These are phyloP conservation scores for Leptatherina wallacei DNA, from an alignment of 2,797 vertebrate species.

Conservation along the genomic window DNA sequence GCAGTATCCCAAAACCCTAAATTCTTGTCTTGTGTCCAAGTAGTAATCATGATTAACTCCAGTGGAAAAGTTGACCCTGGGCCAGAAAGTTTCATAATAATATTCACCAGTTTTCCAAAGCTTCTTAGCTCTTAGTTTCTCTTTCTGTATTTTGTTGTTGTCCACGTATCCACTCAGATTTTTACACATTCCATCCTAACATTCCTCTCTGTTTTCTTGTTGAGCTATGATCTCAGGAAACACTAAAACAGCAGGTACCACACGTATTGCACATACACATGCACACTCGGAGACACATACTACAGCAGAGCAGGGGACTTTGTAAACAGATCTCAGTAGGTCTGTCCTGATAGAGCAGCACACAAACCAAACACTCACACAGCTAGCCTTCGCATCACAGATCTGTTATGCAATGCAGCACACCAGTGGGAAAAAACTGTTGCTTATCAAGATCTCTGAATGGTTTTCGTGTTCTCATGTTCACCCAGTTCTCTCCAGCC, in stretches of 20 bases:
- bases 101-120: background rate
- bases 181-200: slow-evolving; percentile 10
- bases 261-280: slow-evolving; percentile 13
- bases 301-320: slow-evolving; percentile 31
- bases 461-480: slow-evolving; percentile 33
- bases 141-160: background rate
- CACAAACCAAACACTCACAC: slow-evolving; percentile 37
- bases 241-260: slow-evolving; percentile 40
- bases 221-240: slow-evolving; percentile 39
- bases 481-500: slow-evolving; percentile 14
- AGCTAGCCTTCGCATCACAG: slow-evolving; percentile 12
- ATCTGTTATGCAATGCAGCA: slow-evolving; percentile 44
- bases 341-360: slow-evolving; percentile 31
- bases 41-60: background rate
- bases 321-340: slow-evolving; percentile 54
- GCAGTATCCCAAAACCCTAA: background rate
- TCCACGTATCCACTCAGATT: background rate
- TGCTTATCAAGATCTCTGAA: slow-evolving; percentile 36
- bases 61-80: slow-evolving; percentile 7
- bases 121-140: background rate
- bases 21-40: slow-evolving; percentile 9
- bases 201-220: slow-evolving; percentile 3
- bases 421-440: slow-evolving; percentile 37
- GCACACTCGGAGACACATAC: background rate
- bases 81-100: background rate